Evolutionary conservation across 2,888 invertebrate genomes (phyloP).

Genomic region (Phengaris arion): DNA sequence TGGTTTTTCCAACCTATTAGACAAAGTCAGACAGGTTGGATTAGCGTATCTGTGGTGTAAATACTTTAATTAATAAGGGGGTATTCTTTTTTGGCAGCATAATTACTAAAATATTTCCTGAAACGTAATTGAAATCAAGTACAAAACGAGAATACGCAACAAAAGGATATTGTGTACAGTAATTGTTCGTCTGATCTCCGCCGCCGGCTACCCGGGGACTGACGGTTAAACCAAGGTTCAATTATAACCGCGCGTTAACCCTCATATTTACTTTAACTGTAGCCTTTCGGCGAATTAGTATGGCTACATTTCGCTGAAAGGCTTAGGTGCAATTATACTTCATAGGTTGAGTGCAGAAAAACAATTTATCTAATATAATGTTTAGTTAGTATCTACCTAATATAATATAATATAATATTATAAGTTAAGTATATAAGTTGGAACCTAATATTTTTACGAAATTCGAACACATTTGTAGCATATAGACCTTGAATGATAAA

Average conservation of each 20-base stretch:
- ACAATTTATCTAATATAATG: no score
- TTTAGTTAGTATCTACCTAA: no score
- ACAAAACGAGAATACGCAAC: not conserved
- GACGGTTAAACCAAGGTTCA: slow-evolving; percentile 13
- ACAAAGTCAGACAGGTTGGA: no score
- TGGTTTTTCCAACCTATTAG: not conserved
- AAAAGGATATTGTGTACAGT: slow-evolving; percentile 4
- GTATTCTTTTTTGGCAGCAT: not conserved
- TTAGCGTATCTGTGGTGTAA: no score
- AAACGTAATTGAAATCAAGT: not conserved
- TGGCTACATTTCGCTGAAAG: not conserved
- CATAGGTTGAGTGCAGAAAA: not conserved
- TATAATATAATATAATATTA: no score
- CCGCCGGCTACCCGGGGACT: slow-evolving; percentile 2
- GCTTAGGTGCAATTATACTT: not conserved
- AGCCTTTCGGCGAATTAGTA: not conserved
- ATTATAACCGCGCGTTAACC: slow-evolving; percentile 19
- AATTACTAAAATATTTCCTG: not conserved
- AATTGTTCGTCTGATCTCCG: slow-evolving; percentile 15
- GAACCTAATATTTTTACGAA: no score
- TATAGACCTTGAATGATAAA: no score
- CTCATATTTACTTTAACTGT: slow-evolving; percentile 12
- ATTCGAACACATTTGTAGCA: no score
- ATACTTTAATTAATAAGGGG: no score
- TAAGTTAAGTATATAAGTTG: no score